These are phyloP conservation scores for Aleiodes leptofemur DNA, from an alignment of 2,888 invertebrate species.

Conservation along the genomic window DNA sequence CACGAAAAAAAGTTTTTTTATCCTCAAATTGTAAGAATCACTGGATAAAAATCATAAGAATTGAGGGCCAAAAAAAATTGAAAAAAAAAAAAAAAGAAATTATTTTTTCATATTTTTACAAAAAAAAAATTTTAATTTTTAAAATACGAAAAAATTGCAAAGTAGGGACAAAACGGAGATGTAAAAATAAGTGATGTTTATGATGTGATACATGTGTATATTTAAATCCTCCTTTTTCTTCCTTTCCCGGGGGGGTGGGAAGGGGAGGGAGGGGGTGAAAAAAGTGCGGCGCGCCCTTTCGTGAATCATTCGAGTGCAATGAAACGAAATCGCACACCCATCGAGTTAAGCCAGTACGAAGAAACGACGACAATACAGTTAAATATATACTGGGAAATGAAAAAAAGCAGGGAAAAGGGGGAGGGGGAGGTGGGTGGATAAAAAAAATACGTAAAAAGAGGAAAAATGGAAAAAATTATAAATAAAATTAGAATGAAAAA, in stretches of 20 bases:
- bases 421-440: too few relatives aligned
- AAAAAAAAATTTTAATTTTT: neutral
- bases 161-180: constrained; percentile 13
- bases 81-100: too few relatives aligned
- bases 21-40: constrained; percentile 6
- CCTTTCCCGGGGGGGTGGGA: neutral
- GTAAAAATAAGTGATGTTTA: constrained; percentile 51
- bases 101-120: too few relatives aligned
- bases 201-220: constrained; percentile 41
- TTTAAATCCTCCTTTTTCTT: constrained; percentile 29
- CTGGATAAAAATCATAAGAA: constrained; percentile 13
- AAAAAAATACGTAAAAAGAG: neutral
- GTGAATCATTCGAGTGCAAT: constrained; percentile 57
- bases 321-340: constrained; percentile 56
- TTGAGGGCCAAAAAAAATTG: neutral
- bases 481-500: too few relatives aligned
- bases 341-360: constrained; percentile 56
- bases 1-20: neutral
- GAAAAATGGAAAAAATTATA: too few relatives aligned
- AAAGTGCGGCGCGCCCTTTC: constrained; percentile 44
- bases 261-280: constrained; percentile 3
- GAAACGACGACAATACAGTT: constrained; percentile 26
- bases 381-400: constrained; percentile 26
- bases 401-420: neutral
- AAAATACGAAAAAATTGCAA: constrained; percentile 35